phyloP scores from a whole-genome alignment of 30 jellyfish, hydroid and myxozoan species.

The Chironex yamaguchii region DNA sequence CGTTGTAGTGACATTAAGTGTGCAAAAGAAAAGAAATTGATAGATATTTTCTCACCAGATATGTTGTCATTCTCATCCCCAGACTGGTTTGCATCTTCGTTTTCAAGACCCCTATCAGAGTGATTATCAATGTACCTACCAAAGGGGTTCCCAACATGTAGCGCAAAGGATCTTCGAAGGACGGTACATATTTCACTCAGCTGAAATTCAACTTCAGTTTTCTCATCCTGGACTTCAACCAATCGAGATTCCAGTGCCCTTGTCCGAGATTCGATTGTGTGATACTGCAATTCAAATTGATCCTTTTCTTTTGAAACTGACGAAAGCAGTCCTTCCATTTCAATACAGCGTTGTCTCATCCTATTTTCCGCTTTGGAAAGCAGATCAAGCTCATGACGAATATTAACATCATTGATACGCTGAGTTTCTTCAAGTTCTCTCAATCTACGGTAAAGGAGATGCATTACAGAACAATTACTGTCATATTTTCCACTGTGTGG shows the following conservation, averaged over 20 bases:
- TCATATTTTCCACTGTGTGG: no score
- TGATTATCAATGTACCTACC: no score
- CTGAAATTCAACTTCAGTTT: slow-evolving; percentile 65
- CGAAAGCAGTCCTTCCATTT: slow-evolving; percentile 42
- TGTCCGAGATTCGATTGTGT: slow-evolving; percentile 55
- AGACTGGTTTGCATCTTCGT: no score
- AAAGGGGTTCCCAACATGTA: background rate
- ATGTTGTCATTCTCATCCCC: no score
- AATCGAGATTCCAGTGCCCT: slow-evolving; percentile 75
- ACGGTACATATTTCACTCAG: slow-evolving; percentile 48
- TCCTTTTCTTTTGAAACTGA: background rate
- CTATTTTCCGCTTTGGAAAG: slow-evolving; percentile 64
- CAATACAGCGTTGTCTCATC: slow-evolving; percentile 70
- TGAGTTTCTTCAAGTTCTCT: background rate
- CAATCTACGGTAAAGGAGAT: no score
- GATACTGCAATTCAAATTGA: background rate
- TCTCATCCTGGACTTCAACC: slow-evolving; percentile 70
- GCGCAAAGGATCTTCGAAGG: slow-evolving; percentile 37
- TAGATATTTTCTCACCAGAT: no score
- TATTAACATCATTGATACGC: background rate
- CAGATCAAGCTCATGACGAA: slow-evolving; percentile 63
- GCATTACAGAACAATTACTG: no score
- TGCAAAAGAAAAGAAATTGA: no score
- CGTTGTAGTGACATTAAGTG: no score
- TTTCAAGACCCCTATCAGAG: no score